phyloP scores from a whole-genome alignment of 1,140 invertebrate genomes.

The Cephus cinctus region DNA sequence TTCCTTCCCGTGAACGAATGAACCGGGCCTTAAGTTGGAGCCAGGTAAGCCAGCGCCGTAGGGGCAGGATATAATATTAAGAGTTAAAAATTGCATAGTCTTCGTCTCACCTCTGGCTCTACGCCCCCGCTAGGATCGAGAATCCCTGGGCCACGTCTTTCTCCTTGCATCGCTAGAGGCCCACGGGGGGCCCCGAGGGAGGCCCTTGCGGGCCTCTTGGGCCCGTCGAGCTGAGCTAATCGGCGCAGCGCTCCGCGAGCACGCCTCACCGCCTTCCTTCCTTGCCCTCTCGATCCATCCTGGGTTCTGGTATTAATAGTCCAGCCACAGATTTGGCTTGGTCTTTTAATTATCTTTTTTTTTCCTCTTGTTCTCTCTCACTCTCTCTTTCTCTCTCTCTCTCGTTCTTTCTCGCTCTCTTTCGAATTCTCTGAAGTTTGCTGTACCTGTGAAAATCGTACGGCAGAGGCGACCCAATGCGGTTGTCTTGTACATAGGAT shows the following conservation, averaged over 20 bases:
- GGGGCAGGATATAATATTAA: slow-evolving; percentile 3
- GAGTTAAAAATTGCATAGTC: slow-evolving; percentile 22
- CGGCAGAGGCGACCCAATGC: too few relatives aligned
- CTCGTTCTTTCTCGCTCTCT: too few relatives aligned
- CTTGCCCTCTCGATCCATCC: not conserved
- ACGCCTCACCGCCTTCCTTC: slow-evolving; percentile 28
- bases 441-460: too few relatives aligned
- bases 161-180: slow-evolving; percentile 5
- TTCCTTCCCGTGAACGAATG: too few relatives aligned
- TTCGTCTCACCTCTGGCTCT: slow-evolving; percentile 11
- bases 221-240: slow-evolving; percentile 28
- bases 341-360: too few relatives aligned
- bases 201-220: not conserved
- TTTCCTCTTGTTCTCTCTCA: too few relatives aligned
- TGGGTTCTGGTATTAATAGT: slow-evolving; percentile 31
- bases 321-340: slow-evolving; percentile 10
- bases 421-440: too few relatives aligned
- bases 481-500: too few relatives aligned
- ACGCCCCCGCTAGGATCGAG: slow-evolving; percentile 10
- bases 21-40: not conserved
- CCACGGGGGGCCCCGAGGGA: slow-evolving; percentile 16
- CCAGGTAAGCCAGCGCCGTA: slow-evolving; percentile 15
- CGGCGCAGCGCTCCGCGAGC: slow-evolving; percentile 31
- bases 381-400: not conserved
- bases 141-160: slow-evolving; percentile 5